A percentile compares a stretch with the other conserved stretches of the same genome.
phyloP scores from a whole-genome alignment of 2,113 vertebrate species.

The Lophochroa leadbeateri region DNA sequence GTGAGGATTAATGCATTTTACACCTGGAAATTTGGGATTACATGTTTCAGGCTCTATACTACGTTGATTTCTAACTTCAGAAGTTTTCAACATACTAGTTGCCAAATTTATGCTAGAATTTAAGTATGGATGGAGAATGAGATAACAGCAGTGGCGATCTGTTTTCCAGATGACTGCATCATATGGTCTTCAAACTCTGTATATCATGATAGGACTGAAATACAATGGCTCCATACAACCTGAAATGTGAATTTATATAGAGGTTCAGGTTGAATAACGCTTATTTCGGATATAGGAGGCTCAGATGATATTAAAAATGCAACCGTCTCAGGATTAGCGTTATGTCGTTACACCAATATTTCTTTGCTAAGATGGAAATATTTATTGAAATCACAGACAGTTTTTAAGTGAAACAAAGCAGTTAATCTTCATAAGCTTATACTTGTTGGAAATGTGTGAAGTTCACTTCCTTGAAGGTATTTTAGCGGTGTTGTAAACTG shows the following conservation, averaged over 20 bases:
- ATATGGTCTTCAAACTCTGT: neutral
- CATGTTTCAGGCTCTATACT: neutral
- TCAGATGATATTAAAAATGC: neutral
- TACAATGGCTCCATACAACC: neutral
- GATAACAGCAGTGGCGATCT: neutral
- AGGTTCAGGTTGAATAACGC: neutral
- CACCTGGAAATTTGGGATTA: neutral
- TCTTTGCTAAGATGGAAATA: neutral
- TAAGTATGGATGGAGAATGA: neutral
- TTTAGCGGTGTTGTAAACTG: slow-evolving; percentile 7
- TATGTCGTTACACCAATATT: neutral
- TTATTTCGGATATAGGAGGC: neutral
- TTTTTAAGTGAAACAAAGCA: neutral
- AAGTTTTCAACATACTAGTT: neutral
- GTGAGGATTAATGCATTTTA: neutral
- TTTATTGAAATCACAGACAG: neutral
- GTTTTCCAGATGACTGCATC: neutral
- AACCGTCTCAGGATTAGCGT: neutral
- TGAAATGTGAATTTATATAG: neutral
- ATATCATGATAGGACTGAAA: neutral
- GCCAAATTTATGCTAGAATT: neutral
- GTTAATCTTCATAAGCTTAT: neutral
- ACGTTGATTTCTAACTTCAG: neutral
- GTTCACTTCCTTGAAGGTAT: neutral
- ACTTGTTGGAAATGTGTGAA: neutral